phyloP scores from a whole-genome alignment of 2,797 vertebrate genomes.

The Clamator glandarius region DNA sequence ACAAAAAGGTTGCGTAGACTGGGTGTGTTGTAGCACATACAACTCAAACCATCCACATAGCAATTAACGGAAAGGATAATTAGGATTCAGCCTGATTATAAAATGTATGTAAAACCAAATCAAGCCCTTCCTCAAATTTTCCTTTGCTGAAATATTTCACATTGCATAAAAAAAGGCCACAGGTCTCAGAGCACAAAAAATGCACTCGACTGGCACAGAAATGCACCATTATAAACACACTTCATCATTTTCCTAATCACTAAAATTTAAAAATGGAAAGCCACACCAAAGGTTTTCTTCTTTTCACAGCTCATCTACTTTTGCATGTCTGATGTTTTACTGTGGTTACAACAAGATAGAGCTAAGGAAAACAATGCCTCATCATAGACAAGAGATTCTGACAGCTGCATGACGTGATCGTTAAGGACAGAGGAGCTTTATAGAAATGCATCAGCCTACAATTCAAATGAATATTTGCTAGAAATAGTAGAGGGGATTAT shows the following conservation, averaged over 20 bases:
- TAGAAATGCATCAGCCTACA: constrained; percentile 48
- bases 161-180: not conserved
- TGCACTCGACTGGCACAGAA: not conserved
- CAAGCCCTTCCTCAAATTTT: not conserved
- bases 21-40: not conserved
- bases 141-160: not conserved
- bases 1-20: not conserved
- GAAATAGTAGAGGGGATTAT: constrained; percentile 27
- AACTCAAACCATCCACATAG: not conserved
- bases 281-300: not conserved
- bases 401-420: not conserved
- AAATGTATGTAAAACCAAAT: not conserved
- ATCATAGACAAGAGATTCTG: not conserved
- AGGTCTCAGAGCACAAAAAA: not conserved
- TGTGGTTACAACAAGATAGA: constrained; percentile 33
- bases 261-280: not conserved
- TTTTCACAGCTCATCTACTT: constrained; percentile 19
- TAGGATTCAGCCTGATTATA: not conserved
- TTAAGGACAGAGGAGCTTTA: constrained; percentile 35
- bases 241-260: not conserved
- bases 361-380: constrained; percentile 16
- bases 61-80: not conserved
- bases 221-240: not conserved
- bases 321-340: not conserved
- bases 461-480: constrained; percentile 36